Evolutionary conservation across 2,797 vertebrate species (phyloP), one percentile per base, ranked within the genome.

Genomic region (Buceros bicornis): DNA sequence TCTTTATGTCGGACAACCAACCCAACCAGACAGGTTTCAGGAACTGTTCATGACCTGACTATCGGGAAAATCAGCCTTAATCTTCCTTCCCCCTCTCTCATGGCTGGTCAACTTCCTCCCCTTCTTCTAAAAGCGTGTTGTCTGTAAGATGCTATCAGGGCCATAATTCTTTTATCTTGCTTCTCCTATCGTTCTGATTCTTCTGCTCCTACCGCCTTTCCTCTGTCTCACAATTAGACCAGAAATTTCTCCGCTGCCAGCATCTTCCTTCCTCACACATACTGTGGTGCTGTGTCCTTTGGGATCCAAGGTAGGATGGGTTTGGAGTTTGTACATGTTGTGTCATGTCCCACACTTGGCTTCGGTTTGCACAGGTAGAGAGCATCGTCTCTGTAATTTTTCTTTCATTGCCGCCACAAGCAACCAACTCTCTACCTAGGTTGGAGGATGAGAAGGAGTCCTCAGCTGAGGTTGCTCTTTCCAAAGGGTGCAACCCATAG

Each of bases 51-150:
- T 94, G 86, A 79, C 74, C 89, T 95, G 87, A 40, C 88, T 96
- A 83, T 91, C 72, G 7, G 66, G 83, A 92, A 96, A 95, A 96
- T 84, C 88, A 95, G 57, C 73, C 24, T 85, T 88, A 69, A 24
- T 93, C 62, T 96, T 95, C 93, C 96, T 96, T 94, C 95, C 90
- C 67, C 76, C 48, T 84, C 90, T 82, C 91, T 96, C 71, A 69
- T n/a, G 6, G 78, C 64, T 5, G 0, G 42, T 95, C 54, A 67
- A 35, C 95, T 96, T 97, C 95, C 78, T 93, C 86, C 70, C 58
- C 74, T 82, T 88, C 56, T 85, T 96, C 78, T 95, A 42, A 67
- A 94, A 92, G 29, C 50, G 22, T 69, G 43, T 60, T 90, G 54
- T 64, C 69, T 86, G 2, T 88, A 61, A 90, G 95, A 93, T 96